phyloP scores from a whole-genome alignment of 1,140 invertebrate genomes.

The Drosophila busckii region DNA sequence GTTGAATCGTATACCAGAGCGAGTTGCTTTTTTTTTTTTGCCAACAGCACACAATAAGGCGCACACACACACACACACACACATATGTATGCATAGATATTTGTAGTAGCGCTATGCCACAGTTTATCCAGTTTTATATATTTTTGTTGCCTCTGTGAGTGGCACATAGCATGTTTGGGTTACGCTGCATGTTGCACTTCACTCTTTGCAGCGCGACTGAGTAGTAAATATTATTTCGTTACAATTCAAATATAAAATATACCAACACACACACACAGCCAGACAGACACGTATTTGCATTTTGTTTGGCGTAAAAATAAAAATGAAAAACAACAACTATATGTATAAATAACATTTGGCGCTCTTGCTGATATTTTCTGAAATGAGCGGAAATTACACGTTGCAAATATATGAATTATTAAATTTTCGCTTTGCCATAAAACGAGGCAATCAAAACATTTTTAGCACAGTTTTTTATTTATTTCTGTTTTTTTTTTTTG shows the following conservation, averaged over 20 bases:
- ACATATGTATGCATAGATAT: constrained; percentile 11
- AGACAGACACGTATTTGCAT: constrained; percentile 8
- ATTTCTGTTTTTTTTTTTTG: too few species aligned
- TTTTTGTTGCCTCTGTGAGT: constrained; percentile 48
- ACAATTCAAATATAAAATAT: constrained; percentile 46
- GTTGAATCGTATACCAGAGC: constrained; percentile 33
- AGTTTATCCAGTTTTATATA: constrained; percentile 77
- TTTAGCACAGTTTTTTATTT: too few species aligned
- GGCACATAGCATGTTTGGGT: constrained; percentile 37
- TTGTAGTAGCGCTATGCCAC: constrained; percentile 20
- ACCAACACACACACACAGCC: not conserved
- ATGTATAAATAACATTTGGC: constrained; percentile 10
- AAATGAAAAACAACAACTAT: not conserved
- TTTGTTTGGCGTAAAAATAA: constrained; percentile 3
- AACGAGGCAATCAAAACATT: constrained; percentile 37
- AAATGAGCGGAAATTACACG: constrained; percentile 55
- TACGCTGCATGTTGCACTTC: constrained; percentile 33
- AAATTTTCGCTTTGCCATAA: constrained; percentile 30
- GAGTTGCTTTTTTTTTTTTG: not conserved
- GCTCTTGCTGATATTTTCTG: constrained; percentile 29
- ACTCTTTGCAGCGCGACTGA: constrained; percentile 27
- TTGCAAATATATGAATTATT: constrained; percentile 43
- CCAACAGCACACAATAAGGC: too few species aligned
- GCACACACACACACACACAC: constrained; percentile 1
- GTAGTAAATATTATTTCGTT: constrained; percentile 67